phyloP scores from a whole-genome alignment of 2,888 invertebrate genomes.

The Odontothrips loti region DNA sequence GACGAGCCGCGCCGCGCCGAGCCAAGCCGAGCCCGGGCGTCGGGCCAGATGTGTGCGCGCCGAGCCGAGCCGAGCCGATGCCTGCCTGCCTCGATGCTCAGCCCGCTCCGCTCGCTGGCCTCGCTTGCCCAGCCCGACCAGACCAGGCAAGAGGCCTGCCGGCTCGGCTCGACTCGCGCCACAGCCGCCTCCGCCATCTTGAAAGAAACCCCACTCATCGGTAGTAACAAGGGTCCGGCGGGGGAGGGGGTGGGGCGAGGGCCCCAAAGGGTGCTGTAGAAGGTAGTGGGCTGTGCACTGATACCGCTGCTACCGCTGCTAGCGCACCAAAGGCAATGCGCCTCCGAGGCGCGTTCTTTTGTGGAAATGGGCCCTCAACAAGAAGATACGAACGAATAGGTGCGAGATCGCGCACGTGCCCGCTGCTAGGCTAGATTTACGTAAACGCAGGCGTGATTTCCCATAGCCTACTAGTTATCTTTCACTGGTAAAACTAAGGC shows the following conservation, averaged over 20 bases:
- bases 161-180: neutral
- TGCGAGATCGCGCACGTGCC: too few relatives aligned
- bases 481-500: too few relatives aligned
- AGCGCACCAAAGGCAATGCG: too few relatives aligned
- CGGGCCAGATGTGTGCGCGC: constrained; percentile 5
- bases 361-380: too few relatives aligned
- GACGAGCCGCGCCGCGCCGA: neutral
- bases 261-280: too few relatives aligned
- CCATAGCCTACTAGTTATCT: too few relatives aligned
- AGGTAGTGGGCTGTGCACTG: too few relatives aligned
- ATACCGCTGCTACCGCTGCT: too few relatives aligned
- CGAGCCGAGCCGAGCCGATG: neutral
- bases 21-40: neutral
- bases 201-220: neutral
- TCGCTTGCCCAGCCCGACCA: neutral
- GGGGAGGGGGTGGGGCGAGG: neutral
- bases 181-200: neutral
- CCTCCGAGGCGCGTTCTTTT: too few relatives aligned
- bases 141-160: neutral
- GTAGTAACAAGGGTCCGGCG: neutral
- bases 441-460: too few relatives aligned
- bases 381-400: too few relatives aligned
- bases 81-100: neutral
- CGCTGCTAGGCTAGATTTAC: too few relatives aligned
- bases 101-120: neutral